phyloP scores from a whole-genome alignment of 2,888 invertebrate species.

The Charanyca ferruginea region DNA sequence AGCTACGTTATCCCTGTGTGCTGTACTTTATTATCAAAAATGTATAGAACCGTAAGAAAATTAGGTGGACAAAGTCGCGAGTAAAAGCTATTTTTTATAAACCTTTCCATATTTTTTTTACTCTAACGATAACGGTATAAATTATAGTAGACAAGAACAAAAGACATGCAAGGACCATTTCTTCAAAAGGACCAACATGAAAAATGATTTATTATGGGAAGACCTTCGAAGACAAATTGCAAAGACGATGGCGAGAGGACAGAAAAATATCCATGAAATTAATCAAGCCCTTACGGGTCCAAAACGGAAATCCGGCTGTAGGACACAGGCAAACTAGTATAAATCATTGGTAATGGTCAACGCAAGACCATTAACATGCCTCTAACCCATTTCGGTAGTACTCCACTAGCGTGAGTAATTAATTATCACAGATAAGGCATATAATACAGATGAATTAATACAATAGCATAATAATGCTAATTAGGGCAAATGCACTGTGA shows the following conservation, averaged over 20 bases:
- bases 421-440: slow-evolving; percentile 20
- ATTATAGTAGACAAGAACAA: not conserved
- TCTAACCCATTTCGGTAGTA: slow-evolving; percentile 6
- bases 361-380: slow-evolving; percentile 15
- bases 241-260: not conserved
- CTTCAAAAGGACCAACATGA: not conserved
- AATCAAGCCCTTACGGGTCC: not conserved
- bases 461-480: slow-evolving; percentile 13
- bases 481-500: not conserved
- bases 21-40: no score
- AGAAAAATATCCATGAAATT: slow-evolving; percentile 12
- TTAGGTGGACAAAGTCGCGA: no score
- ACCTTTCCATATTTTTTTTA: not conserved
- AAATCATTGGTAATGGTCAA: slow-evolving; percentile 26
- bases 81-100: slow-evolving; percentile 1
- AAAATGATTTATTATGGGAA: slow-evolving; percentile 11
- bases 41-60: no score
- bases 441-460: slow-evolving; percentile 14
- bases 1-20: no score
- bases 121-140: no score
- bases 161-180: not conserved
- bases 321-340: slow-evolving; percentile 8
- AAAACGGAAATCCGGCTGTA: not conserved
- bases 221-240: slow-evolving; percentile 5
- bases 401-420: slow-evolving; percentile 3